These are phyloP conservation scores for Antedon mediterranea DNA, from an alignment of 53 echinoderm and acorn worm species.

Conservation along the genomic window DNA sequence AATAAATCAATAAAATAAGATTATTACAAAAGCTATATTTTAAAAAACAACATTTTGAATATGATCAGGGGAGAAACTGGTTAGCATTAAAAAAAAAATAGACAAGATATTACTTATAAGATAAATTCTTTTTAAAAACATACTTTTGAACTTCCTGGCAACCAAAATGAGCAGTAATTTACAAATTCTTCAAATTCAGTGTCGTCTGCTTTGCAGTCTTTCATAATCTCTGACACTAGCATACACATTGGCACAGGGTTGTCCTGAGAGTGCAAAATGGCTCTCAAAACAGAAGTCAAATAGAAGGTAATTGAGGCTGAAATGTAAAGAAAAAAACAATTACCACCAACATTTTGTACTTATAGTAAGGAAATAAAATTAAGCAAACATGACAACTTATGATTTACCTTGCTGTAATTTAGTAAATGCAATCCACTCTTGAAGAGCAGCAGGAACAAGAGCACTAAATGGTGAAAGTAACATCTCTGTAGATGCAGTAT, in stretches of 20 bases:
- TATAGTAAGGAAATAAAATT: no score
- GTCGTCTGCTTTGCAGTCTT: not conserved
- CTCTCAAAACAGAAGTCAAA: not conserved
- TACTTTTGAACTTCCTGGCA: not conserved
- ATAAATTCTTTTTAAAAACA: no score
- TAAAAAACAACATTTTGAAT: no score
- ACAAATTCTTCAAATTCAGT: not conserved
- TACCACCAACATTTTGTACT: not conserved
- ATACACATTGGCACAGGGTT: conserved; percentile 5
- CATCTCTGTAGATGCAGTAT: not conserved
- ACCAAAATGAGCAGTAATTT: not conserved
- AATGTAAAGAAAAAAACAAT: no score
- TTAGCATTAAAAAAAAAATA: no score
- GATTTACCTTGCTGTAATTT: not conserved
- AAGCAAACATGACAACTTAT: not conserved
- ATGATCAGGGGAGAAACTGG: no score
- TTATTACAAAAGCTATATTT: no score
- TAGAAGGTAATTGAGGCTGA: not conserved
- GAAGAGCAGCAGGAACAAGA: conserved; percentile 57
- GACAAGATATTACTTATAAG: no score
- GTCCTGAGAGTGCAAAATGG: not conserved
- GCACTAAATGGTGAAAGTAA: conserved; percentile 50
- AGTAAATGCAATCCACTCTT: conserved; percentile 22
- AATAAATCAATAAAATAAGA: no score
- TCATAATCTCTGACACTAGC: not conserved